These are phyloP conservation scores for Barnardius zonarius DNA, from an alignment of 2,113 vertebrate genomes.

Conservation along the genomic window DNA sequence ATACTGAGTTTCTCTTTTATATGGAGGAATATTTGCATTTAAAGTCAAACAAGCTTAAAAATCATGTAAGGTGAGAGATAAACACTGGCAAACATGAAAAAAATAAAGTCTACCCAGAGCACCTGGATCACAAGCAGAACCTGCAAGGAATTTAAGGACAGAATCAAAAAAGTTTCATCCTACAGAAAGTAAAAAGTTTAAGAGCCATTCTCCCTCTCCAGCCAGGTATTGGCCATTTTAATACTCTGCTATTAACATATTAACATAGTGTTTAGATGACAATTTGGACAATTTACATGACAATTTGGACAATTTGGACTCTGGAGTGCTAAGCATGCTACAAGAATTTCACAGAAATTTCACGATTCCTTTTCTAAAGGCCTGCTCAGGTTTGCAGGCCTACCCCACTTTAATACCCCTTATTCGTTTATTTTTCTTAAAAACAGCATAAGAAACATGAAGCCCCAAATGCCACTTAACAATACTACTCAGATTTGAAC, in stretches of 20 bases:
- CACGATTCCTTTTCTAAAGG: not conserved
- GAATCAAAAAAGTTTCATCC: not conserved
- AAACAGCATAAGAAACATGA: not conserved
- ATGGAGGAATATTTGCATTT: not conserved
- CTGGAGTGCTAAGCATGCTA: not conserved
- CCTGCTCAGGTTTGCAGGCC: not conserved
- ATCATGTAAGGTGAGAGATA: not conserved
- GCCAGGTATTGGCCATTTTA: not conserved
- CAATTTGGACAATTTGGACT: too few relatives aligned
- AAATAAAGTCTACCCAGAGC: not conserved
- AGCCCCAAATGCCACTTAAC: not conserved
- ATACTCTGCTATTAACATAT: not conserved
- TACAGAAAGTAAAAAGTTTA: not conserved
- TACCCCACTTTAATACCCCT: not conserved
- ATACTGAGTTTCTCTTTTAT: not conserved
- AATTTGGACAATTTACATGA: not conserved
- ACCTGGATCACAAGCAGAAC: not conserved
- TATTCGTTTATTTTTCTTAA: not conserved
- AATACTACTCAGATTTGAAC: not conserved
- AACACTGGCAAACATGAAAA: not conserved
- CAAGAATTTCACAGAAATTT: not conserved
- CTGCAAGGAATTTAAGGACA: not conserved
- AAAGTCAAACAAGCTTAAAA: not conserved
- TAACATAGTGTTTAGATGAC: not conserved
- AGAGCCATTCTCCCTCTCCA: not conserved